Conservation (phyloP, 2,113 vertebrate species). For the Gnathochromis pfefferi region DNA sequence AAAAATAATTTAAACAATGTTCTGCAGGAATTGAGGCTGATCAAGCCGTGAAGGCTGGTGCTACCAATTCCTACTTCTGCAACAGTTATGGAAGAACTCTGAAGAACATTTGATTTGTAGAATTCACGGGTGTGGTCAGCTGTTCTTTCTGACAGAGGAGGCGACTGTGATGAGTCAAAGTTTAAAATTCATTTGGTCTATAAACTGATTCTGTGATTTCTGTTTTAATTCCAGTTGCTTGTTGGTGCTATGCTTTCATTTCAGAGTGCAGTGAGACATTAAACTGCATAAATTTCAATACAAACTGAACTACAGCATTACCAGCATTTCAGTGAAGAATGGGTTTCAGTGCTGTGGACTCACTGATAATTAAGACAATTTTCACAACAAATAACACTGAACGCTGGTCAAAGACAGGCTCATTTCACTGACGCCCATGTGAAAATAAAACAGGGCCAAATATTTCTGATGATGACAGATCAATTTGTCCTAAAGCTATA, state of each 20-base stretch:
- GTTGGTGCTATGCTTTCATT: not conserved
- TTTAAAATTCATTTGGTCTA: not conserved
- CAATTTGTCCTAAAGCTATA: not conserved
- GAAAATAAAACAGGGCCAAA: not conserved
- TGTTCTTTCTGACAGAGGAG: not conserved
- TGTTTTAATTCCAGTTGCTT: not conserved
- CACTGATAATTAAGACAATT: not conserved
- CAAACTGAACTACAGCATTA: not conserved
- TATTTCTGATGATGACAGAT: not conserved
- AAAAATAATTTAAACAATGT: not conserved
- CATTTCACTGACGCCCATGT: not conserved
- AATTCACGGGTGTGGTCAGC: not conserved
- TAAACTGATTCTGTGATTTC: not conserved
- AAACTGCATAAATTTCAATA: not conserved
- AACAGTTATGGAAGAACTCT: not conserved
- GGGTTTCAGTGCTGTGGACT: not conserved
- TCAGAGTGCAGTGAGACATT: not conserved
- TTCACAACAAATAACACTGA: not conserved
- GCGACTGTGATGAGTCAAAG: not conserved
- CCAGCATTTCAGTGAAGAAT: not conserved
- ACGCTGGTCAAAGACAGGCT: not conserved
- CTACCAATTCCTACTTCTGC: not conserved
- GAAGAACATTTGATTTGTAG: not conserved
- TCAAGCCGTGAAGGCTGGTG: not conserved
- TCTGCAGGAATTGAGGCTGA: not conserved